Conservation (phyloP, 1,140 invertebrate genomes). For the Rhynchophorus ferrugineus region DNA sequence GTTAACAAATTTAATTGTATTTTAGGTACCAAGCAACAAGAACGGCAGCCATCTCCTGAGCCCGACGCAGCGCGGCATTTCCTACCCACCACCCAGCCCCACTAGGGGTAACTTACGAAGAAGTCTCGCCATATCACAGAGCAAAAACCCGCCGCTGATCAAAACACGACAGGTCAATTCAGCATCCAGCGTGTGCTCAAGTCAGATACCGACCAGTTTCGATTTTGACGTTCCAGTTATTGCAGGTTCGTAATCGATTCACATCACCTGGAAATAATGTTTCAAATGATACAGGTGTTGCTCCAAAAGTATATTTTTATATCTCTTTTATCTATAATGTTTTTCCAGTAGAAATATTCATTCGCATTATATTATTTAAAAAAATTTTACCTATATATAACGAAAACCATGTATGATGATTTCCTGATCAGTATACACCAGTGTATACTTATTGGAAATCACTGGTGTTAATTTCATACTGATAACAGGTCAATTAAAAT, state of each 20-base stretch:
- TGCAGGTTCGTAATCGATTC: constrained; percentile 33
- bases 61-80: constrained; percentile 56
- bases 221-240: constrained; percentile 44
- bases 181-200: constrained; percentile 29
- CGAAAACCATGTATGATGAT: too few relatives aligned
- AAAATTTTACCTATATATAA: too few relatives aligned
- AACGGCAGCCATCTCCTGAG: constrained; percentile 46
- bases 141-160: constrained; percentile 65
- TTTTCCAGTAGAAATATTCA: too few relatives aligned
- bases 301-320: constrained; percentile 1
- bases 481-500: too few relatives aligned
- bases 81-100: constrained; percentile 69
- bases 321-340: not conserved
- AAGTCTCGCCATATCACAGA: constrained; percentile 59
- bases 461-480: too few relatives aligned
- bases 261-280: too few relatives aligned
- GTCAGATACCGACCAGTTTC: constrained; percentile 35
- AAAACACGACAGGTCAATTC: constrained; percentile 52
- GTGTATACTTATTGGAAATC: too few relatives aligned
- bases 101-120: constrained; percentile 59
- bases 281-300: too few relatives aligned
- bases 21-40: constrained; percentile 42
- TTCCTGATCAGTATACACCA: too few relatives aligned
- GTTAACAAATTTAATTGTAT: too few relatives aligned
- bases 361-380: too few relatives aligned